Evolutionary conservation across 2,888 invertebrate genomes (phyloP), one percentile per base, ranked within the genome.

Genomic region (Ichneumoninae sp.): DNA sequence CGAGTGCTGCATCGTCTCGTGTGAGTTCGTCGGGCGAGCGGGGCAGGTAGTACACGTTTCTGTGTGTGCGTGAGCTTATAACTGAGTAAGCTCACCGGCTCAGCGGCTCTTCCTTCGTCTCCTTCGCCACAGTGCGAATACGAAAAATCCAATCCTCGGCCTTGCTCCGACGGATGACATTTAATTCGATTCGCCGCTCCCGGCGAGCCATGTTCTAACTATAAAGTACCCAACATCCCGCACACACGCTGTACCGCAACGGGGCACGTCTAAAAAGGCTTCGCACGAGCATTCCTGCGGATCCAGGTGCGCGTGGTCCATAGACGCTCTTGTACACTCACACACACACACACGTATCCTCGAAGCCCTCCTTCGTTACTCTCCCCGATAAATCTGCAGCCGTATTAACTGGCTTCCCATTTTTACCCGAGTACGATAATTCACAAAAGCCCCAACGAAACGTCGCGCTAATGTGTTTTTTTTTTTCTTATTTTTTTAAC

Each of bases 101-200:
- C 30, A 44, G 30, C 26, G 60, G 16, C 33, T 33, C 60, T 63
- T 63, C 60, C 16, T n/a, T 16, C 57, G 57, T 26, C 57, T 8
- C 57, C 8, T 57, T 63, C 60, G 60, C 13, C 16, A 63, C 30
- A 6, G 60, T n/a, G 44, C 0, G 22, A 44, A 69, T 22, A 57
- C 47, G 44, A 44, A 66, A 52, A 44, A 63, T 68, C 57, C 78
- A 71, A 70, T 78, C 54, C 52, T 16, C 74, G 85, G 79, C 82
- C 85, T 85, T 85, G 85, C 75, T 54, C 79, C 68, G 50, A 60
- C 68, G 79, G n/a, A 85, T 85, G 85, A 85, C 85, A 85, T 85
- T 85, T 85, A 79, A 80, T 71, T 82, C 79, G 85, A 82, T 79
- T 82, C 85, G 79, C 52, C 79, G 82, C 52, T 47, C 44, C 63